Evolutionary conservation across 35 echinoderm and acorn worm genomes (phyloP), one percentile per base, ranked within the genome.

Genomic region (Ptychodera flava): DNA sequence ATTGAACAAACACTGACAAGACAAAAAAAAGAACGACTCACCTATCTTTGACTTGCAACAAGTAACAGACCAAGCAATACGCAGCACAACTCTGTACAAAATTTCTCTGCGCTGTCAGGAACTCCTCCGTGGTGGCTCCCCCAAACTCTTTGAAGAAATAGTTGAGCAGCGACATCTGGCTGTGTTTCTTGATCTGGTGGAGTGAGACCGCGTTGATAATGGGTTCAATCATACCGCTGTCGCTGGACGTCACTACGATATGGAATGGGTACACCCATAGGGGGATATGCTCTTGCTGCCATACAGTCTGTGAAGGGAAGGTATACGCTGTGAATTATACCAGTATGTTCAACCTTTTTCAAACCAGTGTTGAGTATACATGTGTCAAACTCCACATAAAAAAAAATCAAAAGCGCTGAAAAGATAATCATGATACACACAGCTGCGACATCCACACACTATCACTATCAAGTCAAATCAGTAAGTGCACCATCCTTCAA

Each of bases 101-200:
- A 88, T 97, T 97, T 82, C 91, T 97, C 89, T 97, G 95, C 0
- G 95, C 92, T 0, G 90, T 94, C 31, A 97, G 90, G 89, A 92
- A 97, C 6, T 75, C 92, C 82, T 97, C 95, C 1, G 95, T 92
- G 88, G 85, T 90, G 28, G 92, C 88, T 6, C 95, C 95, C 1
- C 95, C 95, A 90, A 97, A 97, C 85, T 97, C 95, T 34, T 77
- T 52, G 38, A 89, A 88, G 81, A 97, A 97, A 85, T 97, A 97
- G 37, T 92, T 90, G 30, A 89, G 87, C 52, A 97, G 88, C 0
- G 95, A 92, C 80, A 91, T 80, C 88, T 97, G 93, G 85, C 95
- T 97, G 90, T 97, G 93, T 82, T 97, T 97, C 90, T 97, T 97
- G 33, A 97, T 91, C 84, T 97, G 95, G 76, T 97, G 95, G 1